phyloP scores from a whole-genome alignment of 1,140 invertebrate genomes.

The Anastrepha ludens region DNA sequence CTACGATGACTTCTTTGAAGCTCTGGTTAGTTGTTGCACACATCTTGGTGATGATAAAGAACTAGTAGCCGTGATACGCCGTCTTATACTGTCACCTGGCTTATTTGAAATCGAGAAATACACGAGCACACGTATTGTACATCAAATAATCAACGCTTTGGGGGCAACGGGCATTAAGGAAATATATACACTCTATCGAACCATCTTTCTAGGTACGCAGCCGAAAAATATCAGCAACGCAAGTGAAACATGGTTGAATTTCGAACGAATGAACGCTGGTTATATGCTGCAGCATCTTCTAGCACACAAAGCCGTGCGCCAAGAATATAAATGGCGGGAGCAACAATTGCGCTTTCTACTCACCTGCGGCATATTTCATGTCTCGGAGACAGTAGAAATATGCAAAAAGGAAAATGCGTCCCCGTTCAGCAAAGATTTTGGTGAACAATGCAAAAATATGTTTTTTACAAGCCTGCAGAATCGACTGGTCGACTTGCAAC shows the following conservation, averaged over 20 bases:
- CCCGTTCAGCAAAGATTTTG: constrained; percentile 61
- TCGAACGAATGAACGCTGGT: constrained; percentile 80
- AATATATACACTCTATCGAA: constrained; percentile 78
- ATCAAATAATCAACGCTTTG: constrained; percentile 78
- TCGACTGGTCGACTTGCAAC: constrained; percentile 78
- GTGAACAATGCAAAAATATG: constrained; percentile 77
- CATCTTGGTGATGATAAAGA: constrained; percentile 75
- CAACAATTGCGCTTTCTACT: constrained; percentile 81
- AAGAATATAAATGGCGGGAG: constrained; percentile 78
- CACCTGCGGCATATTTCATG: constrained; percentile 79
- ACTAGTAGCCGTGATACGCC: constrained; percentile 78
- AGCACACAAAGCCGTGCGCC: constrained; percentile 77
- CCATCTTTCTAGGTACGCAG: constrained; percentile 77
- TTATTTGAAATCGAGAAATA: constrained; percentile 83
- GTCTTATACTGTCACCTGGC: constrained; percentile 80
- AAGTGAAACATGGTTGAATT: constrained; percentile 79
- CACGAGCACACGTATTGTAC: constrained; percentile 79
- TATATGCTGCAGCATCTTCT: constrained; percentile 81
- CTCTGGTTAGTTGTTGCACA: constrained; percentile 75
- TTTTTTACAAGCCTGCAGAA: constrained; percentile 81
- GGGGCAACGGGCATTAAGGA: constrained; percentile 79
- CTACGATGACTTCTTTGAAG: constrained; percentile 76
- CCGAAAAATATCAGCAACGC: constrained; percentile 74
- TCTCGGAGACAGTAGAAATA: constrained; percentile 72
- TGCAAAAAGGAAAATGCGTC: constrained; percentile 54